Base-by-base conservation (phyloP, 2,113 vertebrate genomes). In the Progne subis region DNA sequence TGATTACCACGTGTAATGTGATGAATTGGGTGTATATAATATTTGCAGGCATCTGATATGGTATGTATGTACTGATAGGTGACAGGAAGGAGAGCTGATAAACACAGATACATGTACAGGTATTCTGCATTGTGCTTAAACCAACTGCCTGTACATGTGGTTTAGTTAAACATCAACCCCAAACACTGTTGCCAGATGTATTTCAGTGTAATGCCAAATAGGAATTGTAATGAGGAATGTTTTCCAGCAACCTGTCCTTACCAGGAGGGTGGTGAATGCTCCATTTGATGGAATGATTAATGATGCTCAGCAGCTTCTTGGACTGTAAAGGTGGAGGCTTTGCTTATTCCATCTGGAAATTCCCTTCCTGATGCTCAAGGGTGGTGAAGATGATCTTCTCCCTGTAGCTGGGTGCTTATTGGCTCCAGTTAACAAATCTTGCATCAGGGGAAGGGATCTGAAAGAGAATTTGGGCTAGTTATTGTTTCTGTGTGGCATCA, bases 81-180 rank as follows among this genome's bases (percentile, higher is more conserved):
- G 88, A 53, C 52, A 44, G 82, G 88, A 92, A 78, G 65, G 68
- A 94, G 82, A 68, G 39, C 60, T 88, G 95, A 88, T 88, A 78
- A 71, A 56, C 1, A 14, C 64, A 75, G 93, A 63, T 81, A 88
- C 84, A 77, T 21, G 28, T 8, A 64, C 44, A 81, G 34, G 68
- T 85, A 57, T 28, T 90, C 81, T 84, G 63, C 49, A 32, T 65
- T 86, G 21, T 39, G 25, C 81, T 78, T 37, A 67, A 67, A 63
- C 46, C 69, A 71, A 31, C 56, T 71, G 82, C 37, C 20, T 11
- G 31, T 20, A 24, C 79, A 18, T 5, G n/a, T 92, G 92, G 28
- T 81, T 86, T 49, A 71, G 90, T 86, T 93, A 92, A 92, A 92
- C 47, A 69, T 21, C 68, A 80, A 88, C 32, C 3, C 50, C 34